Conservation (phyloP, 2,888 invertebrate genomes). For the Lycophotia porphyrea region DNA sequence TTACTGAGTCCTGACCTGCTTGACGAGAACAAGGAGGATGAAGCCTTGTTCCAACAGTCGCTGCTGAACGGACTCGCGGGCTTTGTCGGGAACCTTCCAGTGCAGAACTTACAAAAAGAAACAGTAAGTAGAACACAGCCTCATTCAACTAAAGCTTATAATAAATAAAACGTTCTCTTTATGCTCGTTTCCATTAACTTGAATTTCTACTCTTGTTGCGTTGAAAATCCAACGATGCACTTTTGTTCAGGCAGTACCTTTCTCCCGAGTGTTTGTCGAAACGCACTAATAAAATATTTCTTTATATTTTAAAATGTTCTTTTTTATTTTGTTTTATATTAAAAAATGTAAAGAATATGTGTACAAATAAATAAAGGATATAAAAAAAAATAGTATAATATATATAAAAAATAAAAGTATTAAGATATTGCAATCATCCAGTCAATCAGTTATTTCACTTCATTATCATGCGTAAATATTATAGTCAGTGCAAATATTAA, state of each 20-base stretch:
- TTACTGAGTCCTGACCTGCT: constrained; percentile 84
- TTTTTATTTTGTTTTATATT: too few relatives aligned
- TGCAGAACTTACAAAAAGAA: constrained; percentile 91
- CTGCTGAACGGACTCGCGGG: constrained; percentile 92
- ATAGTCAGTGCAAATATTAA: too few relatives aligned
- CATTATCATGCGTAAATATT: too few relatives aligned
- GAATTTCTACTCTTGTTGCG: neutral
- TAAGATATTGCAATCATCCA: too few relatives aligned
- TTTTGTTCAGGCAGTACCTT: neutral
- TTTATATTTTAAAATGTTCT: too few relatives aligned
- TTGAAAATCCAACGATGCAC: neutral
- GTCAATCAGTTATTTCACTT: too few relatives aligned
- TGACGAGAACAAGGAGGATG: constrained; percentile 76
- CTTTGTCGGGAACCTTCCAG: constrained; percentile 92
- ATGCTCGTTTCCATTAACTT: neutral
- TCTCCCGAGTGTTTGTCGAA: neutral
- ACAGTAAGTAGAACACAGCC: constrained; percentile 81
- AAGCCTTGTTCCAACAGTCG: constrained; percentile 88
- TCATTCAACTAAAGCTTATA: neutral
- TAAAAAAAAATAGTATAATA: too few relatives aligned
- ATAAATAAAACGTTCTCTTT: neutral
- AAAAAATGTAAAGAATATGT: too few relatives aligned
- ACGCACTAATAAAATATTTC: too few relatives aligned
- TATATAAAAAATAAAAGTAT: too few relatives aligned
- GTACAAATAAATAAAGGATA: too few relatives aligned